Evolutionary conservation across 2,888 invertebrate genomes (phyloP), one percentile per base, ranked within the genome.

Genomic region (Lamproptera curius): DNA sequence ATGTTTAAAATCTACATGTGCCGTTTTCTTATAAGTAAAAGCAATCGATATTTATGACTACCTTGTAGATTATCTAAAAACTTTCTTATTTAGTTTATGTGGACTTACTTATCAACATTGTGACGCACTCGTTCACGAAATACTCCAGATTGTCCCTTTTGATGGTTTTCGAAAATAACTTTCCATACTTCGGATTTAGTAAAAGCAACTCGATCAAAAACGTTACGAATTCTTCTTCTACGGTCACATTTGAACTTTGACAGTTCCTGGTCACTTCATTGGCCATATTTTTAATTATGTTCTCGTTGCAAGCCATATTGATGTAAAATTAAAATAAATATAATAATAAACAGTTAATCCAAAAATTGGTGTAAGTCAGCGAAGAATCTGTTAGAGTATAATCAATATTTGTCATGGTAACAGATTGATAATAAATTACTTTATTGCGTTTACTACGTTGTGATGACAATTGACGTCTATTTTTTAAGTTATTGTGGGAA

Each of bases 251-350:
- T 8, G 73, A 71, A 0, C 73, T 58, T 51, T 79, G 82, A 55
- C 90, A 90, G 58, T 90, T 88, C 46, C 90, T 70, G 0, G 89
- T 73, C 38, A 91, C 82, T 73, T 91, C 91, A 51, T 84, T 88
- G 0, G 90, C 89, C 55, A 91, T 89, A 59, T 90, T 91, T 58
- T 89, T 89, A 9, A 89, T 74, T 13, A 89, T 73, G 56, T 88
- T 89, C 35, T 88, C 86, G 59, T 85, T 85, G 56, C 79, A 78
- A 31, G 77, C 79, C 83, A 86, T 85, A 39, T 46, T 46, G 53
- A 8, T 14, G 9, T n/a, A 13, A 39, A 23, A 23, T 23, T 39
- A 39, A 11, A 11, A 23, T 1, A 11, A 5, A n/a, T 11, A 31
- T 17, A 33, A 31, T 31, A 31, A 26, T 41, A 41, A 41, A 31